These are phyloP conservation scores for Synergus umbraculus DNA, from an alignment of 2,888 invertebrate genomes.

Conservation along the genomic window DNA sequence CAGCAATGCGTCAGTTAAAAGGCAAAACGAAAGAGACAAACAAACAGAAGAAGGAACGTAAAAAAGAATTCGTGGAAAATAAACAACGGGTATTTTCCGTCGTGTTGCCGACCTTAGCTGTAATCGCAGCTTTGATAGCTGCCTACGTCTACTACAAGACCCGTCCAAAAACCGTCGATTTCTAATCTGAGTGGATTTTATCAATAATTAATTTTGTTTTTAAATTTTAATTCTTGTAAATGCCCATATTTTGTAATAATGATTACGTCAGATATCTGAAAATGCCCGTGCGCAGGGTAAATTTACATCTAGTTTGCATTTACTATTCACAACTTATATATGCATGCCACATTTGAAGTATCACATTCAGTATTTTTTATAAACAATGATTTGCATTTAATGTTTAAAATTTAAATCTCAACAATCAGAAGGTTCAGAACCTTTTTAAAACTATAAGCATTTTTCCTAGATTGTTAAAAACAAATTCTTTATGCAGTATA, in stretches of 20 bases:
- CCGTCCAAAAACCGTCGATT: slow-evolving; percentile 80
- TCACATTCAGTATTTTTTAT: too few species aligned
- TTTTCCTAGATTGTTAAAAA: too few species aligned
- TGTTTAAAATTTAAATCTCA: too few species aligned
- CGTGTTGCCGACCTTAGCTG: slow-evolving; percentile 86
- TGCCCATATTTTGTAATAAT: slow-evolving; percentile 14
- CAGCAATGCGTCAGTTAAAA: slow-evolving; percentile 86
- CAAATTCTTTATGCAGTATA: too few species aligned
- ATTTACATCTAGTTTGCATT: neutral
- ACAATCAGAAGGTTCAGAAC: too few species aligned
- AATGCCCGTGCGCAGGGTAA: neutral
- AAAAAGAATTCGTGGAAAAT: slow-evolving; percentile 89
- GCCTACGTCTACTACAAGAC: slow-evolving; percentile 90
- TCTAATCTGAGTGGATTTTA: slow-evolving; percentile 58
- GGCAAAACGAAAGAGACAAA: slow-evolving; percentile 90
- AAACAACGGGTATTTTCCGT: slow-evolving; percentile 88
- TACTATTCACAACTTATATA: too few species aligned
- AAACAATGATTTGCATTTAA: too few species aligned
- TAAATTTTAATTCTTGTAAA: neutral
- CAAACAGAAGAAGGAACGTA: slow-evolving; percentile 90
- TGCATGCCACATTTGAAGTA: too few species aligned
- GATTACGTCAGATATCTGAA: too few species aligned
- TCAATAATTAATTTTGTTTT: neutral
- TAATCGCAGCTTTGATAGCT: slow-evolving; percentile 85
- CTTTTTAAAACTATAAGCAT: too few species aligned